A percentile compares a stretch with the other conserved stretches of the same genome.
Evolutionary conservation across 2,888 invertebrate genomes (phyloP).

Genomic region (Brachycybe producta): DNA sequence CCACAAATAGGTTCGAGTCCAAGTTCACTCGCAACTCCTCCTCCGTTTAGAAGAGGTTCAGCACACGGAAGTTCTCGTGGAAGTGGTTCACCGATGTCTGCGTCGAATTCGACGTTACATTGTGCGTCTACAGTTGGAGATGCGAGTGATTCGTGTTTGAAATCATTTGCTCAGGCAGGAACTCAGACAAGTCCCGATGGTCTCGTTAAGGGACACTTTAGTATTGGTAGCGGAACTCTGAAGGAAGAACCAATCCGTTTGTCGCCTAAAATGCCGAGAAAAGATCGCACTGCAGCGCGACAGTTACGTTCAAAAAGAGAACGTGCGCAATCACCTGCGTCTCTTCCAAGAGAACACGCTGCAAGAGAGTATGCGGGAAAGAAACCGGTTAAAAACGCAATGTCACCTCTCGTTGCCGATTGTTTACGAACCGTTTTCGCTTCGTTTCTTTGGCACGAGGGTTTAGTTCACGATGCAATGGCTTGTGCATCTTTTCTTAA

Average conservation of each 20-base stretch:
- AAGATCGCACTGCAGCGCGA: slow-evolving; percentile 40
- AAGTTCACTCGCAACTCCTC: slow-evolving; percentile 5
- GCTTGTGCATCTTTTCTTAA: slow-evolving; percentile 93
- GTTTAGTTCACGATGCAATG: slow-evolving; percentile 94
- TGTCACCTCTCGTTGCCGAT: slow-evolving; percentile 84
- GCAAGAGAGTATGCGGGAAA: slow-evolving; percentile 29
- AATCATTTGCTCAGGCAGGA: slow-evolving; percentile 46
- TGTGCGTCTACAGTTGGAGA: background rate
- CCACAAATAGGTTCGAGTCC: slow-evolving; percentile 9
- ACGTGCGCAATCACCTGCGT: slow-evolving; percentile 33
- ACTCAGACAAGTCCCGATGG: slow-evolving; percentile 57
- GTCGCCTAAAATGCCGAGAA: slow-evolving; percentile 43
- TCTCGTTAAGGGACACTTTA: slow-evolving; percentile 44
- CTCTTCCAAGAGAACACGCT: slow-evolving; percentile 23
- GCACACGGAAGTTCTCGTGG: too few species aligned
- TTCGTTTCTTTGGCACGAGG: slow-evolving; percentile 93
- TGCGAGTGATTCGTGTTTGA: slow-evolving; percentile 30
- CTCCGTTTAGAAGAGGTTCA: too few species aligned
- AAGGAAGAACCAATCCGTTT: slow-evolving; percentile 38
- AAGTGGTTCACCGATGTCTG: too few species aligned
- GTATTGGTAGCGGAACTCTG: slow-evolving; percentile 42
- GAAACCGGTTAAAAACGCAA: slow-evolving; percentile 56
- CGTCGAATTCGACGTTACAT: too few species aligned
- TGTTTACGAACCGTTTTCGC: slow-evolving; percentile 89
- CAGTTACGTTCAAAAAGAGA: slow-evolving; percentile 34